phyloP scores from a whole-genome alignment of 2,113 vertebrate species.

The Limanda limanda region DNA sequence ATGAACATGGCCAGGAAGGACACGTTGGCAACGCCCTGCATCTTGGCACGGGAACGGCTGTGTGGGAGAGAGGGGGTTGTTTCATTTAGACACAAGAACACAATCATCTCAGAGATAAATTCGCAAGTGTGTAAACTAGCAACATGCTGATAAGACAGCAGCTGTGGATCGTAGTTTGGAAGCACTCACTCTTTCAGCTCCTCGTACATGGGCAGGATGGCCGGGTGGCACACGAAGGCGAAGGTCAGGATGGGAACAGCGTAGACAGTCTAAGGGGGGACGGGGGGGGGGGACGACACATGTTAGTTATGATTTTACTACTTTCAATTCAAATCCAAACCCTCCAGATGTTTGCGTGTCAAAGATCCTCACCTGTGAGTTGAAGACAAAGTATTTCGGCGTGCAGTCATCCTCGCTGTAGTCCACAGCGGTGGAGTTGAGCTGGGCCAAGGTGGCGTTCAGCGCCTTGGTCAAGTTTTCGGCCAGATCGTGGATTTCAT shows the following conservation, averaged over 20 bases:
- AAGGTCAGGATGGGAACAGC: conserved; percentile 96
- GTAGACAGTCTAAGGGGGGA: conserved; percentile 89
- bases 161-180: conserved; percentile 3
- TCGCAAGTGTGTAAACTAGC: no score
- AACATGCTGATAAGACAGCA: conserved; percentile 5
- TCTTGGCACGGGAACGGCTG: conserved; percentile 92
- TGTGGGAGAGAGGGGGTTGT: background rate
- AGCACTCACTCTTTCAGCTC: conserved; percentile 92
- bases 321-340: background rate
- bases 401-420: conserved; percentile 84
- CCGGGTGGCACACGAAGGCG: conserved; percentile 97
- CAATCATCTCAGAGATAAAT: background rate
- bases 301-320: fast-evolving
- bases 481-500: conserved; percentile 66
- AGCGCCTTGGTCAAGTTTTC: conserved; percentile 71
- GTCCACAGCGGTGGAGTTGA: conserved; percentile 69
- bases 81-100: conserved; percentile 3
- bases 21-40: conserved; percentile 96
- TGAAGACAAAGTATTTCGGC: conserved; percentile 92
- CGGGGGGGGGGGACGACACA: background rate
- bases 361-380: conserved; percentile 88
- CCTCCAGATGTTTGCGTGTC: background rate
- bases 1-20: conserved; percentile 98
- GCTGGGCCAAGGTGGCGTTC: conserved; percentile 73
- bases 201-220: conserved; percentile 97